These are phyloP conservation scores for Micromussa lordhowensis DNA, from an alignment of 92 coral and sea anemone genomes.

Conservation along the genomic window DNA sequence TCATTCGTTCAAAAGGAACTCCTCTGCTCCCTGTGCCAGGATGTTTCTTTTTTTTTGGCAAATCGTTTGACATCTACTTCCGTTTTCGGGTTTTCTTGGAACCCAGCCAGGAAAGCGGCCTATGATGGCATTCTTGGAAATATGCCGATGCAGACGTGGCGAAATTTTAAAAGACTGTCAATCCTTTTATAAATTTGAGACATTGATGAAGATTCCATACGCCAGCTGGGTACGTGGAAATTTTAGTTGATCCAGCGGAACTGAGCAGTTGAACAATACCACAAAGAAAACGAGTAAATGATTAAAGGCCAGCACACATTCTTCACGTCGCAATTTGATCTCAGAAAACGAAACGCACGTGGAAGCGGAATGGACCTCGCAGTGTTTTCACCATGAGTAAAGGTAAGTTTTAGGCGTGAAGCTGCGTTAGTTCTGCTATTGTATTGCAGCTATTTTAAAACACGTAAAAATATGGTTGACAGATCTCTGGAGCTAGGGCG, in stretches of 20 bases:
- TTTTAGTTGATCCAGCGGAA: not conserved
- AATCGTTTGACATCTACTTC: not conserved
- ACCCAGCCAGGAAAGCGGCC: too few species aligned
- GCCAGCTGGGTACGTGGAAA: not conserved
- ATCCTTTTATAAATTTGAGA: too few species aligned
- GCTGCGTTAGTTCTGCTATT: not conserved
- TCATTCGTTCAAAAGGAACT: too few species aligned
- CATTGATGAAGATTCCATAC: too few species aligned
- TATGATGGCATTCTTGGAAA: not conserved
- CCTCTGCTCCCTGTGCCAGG: too few species aligned
- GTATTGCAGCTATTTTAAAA: not conserved
- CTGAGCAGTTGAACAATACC: not conserved
- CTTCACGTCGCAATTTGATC: not conserved
- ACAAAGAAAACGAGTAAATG: not conserved
- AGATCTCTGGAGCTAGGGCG: not conserved
- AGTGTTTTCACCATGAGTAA: not conserved
- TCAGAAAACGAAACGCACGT: constrained; percentile 3
- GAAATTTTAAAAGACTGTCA: too few species aligned
- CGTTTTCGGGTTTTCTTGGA: not conserved
- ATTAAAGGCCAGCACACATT: not conserved
- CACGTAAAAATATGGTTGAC: not conserved
- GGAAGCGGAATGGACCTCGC: not conserved
- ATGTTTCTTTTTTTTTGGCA: too few species aligned
- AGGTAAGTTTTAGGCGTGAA: not conserved
- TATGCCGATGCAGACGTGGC: not conserved